Conservation (phyloP, 2,113 vertebrate species). For the Archilochus colubris region DNA sequence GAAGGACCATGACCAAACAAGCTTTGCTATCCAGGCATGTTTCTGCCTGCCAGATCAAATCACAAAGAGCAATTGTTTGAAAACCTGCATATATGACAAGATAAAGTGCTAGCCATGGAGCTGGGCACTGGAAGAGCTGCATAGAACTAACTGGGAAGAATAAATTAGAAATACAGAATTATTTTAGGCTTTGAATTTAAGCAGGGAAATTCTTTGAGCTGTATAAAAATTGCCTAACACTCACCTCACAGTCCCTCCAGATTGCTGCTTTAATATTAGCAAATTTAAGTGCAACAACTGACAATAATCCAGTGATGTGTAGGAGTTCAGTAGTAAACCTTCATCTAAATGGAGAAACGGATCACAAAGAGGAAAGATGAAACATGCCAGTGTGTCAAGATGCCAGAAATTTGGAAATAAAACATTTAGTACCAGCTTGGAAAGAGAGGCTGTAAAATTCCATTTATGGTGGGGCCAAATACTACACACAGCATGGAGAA, state of each 20-base stretch:
- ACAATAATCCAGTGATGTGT: background rate
- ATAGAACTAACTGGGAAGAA: background rate
- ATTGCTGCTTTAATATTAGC: background rate
- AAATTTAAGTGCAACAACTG: background rate
- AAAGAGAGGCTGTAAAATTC: background rate
- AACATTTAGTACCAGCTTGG: background rate
- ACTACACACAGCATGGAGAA: background rate
- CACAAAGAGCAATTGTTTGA: background rate
- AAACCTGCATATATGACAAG: background rate
- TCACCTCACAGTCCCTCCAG: background rate
- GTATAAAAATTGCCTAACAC: background rate
- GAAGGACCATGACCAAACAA: background rate
- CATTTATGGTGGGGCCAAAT: background rate
- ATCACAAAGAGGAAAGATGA: background rate
- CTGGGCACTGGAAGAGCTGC: background rate
- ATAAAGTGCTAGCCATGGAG: rapidly evolving
- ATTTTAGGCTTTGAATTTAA: background rate
- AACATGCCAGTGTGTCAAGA: background rate
- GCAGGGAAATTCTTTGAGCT: background rate
- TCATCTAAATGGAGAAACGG: background rate
- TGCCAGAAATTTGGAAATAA: background rate
- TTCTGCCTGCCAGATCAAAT: background rate
- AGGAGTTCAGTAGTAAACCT: background rate
- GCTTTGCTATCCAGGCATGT: background rate
- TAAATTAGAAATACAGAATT: background rate